Conservation (phyloP, 2,888 invertebrate genomes). For the Drosophila cyrtoloma region DNA sequence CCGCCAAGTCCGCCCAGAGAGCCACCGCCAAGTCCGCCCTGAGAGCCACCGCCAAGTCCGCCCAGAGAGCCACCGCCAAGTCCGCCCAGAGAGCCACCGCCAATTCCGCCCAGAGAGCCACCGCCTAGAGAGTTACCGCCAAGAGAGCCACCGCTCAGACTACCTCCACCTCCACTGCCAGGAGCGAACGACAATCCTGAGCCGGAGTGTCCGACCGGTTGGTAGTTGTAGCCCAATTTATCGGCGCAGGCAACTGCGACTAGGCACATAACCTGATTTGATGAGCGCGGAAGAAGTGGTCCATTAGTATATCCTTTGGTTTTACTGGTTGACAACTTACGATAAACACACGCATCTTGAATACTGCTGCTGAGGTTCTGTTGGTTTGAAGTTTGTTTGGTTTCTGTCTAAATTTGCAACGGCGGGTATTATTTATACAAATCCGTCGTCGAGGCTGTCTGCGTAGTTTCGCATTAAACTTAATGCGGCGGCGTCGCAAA, state of each 20-base stretch:
- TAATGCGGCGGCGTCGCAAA: slow-evolving; percentile 65
- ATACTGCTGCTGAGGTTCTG: slow-evolving; percentile 62
- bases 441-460: slow-evolving; percentile 70
- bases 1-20: slow-evolving; percentile 10
- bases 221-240: slow-evolving; percentile 81
- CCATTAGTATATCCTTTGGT: slow-evolving; percentile 43
- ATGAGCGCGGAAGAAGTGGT: slow-evolving; percentile 6
- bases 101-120: slow-evolving; percentile 6
- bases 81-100: slow-evolving; percentile 4
- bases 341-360: slow-evolving; percentile 72
- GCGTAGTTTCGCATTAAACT: slow-evolving; percentile 63
- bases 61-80: slow-evolving; percentile 7
- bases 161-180: slow-evolving; percentile 47
- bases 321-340: slow-evolving; percentile 51
- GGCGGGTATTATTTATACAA: slow-evolving; percentile 72
- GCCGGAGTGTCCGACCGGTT: slow-evolving; percentile 74
- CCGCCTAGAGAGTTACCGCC: slow-evolving; percentile 8
- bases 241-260: slow-evolving; percentile 79
- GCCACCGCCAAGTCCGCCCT: neutral
- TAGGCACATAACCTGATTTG: slow-evolving; percentile 72
- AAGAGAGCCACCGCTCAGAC: slow-evolving; percentile 21
- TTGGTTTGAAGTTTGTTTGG: slow-evolving; percentile 63
- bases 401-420: slow-evolving; percentile 58
- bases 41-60: slow-evolving; percentile 31
- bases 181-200: slow-evolving; percentile 74